Percentiles rank a stretch among this genome's conserved stretches.
These are phyloP conservation scores for Pteronura brasiliensis DNA, from an alignment of 2,113 vertebrate species.

Conservation along the genomic window DNA sequence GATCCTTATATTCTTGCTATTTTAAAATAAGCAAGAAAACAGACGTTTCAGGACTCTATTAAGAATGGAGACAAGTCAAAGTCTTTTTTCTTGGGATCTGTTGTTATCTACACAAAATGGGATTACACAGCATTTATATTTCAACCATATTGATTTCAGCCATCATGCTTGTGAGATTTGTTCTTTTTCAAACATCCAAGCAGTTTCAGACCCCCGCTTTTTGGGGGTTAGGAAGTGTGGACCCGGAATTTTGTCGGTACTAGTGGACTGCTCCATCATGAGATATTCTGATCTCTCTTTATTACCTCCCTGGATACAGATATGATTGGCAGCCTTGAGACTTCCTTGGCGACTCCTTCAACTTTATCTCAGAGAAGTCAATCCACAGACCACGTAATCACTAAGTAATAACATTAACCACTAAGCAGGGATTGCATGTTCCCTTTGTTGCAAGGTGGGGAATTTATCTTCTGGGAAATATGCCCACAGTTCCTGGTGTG, in stretches of 20 bases:
- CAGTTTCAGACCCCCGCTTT: neutral
- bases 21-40: neutral
- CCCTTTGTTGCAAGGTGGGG: neutral
- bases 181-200: neutral
- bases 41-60: neutral
- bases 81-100: neutral
- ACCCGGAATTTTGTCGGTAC: neutral
- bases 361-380: neutral
- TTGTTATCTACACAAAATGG: neutral
- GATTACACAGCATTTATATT: neutral
- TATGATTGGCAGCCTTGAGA: neutral
- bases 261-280: neutral
- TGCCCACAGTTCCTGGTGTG: neutral
- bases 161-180: neutral
- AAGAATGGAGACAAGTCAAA: neutral
- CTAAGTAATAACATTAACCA: neutral
- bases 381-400: neutral
- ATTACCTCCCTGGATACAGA: neutral
- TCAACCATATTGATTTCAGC: neutral
- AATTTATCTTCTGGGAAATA: conserved; percentile 32
- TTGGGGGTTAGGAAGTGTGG: fast-evolving
- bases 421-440: neutral
- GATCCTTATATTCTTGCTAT: neutral
- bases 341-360: neutral
- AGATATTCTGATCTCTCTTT: neutral